Evolutionary conservation across 2,113 vertebrate species (phyloP).

Genomic region (Trogon surrucura): DNA sequence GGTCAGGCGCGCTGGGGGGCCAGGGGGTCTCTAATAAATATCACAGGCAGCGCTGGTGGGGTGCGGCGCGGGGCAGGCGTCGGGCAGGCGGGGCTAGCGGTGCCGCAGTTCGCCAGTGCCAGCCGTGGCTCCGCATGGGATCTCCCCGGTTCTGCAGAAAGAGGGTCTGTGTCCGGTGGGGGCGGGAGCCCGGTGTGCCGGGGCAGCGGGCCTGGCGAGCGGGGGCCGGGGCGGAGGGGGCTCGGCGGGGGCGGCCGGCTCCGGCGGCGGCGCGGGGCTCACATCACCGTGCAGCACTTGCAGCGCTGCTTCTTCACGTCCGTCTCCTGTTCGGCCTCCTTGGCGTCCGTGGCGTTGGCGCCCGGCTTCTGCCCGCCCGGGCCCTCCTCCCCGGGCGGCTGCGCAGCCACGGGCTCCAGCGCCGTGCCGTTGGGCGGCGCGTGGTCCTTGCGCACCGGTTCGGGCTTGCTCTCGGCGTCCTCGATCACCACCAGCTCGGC

Average conservation of each 20-base stretch:
- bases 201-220: neutral
- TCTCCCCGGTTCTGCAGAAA: neutral
- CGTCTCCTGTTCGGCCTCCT: constrained; percentile 71
- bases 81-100: neutral
- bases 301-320: constrained; percentile 90
- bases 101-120: neutral
- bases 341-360: constrained; percentile 53
- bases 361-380: constrained; percentile 60
- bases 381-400: constrained; percentile 51
- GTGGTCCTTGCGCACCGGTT: constrained; percentile 66
- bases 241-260: neutral
- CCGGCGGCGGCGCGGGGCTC: constrained; percentile 50
- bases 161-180: neutral
- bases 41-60: constrained; percentile 10
- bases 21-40: constrained; percentile 23
- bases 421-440: constrained; percentile 82
- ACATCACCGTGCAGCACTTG: constrained; percentile 95
- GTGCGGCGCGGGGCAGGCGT: neutral
- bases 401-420: constrained; percentile 42
- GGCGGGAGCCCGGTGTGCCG: neutral
- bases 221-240: neutral
- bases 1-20: neutral
- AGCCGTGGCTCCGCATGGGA: neutral
- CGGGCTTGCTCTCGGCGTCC: constrained; percentile 77
- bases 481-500: constrained; percentile 92